Conservation (phyloP, 2,797 vertebrate species). For the Paedocypris micromegethes region DNA sequence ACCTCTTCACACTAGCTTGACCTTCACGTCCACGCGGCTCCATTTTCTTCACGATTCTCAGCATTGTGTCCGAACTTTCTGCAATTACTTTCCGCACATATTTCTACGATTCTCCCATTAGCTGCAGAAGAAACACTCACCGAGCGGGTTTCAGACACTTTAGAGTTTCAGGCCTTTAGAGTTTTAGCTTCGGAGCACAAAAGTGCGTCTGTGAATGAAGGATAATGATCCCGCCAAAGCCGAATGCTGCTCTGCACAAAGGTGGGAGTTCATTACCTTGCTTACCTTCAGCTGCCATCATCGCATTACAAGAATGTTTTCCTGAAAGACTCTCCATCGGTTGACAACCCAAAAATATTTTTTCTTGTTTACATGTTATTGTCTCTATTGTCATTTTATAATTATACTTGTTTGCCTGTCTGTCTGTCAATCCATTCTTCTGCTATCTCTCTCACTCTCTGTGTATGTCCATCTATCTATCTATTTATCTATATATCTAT, state of each 20-base stretch:
- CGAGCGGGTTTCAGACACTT: constrained; percentile 49
- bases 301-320: not conserved
- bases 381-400: too few relatives aligned
- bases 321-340: not conserved
- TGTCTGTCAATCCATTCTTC: too few relatives aligned
- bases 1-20: constrained; percentile 12
- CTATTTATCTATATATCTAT: too few relatives aligned
- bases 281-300: not conserved
- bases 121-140: constrained; percentile 50
- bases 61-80: not conserved
- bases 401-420: too few relatives aligned
- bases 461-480: too few relatives aligned
- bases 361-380: not conserved
- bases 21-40: constrained; percentile 3
- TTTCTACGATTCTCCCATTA: constrained; percentile 54
- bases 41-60: too few relatives aligned
- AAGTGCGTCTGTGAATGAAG: constrained; percentile 47
- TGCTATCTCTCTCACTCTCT: too few relatives aligned
- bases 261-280: constrained; percentile 9
- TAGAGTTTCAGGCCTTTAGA: constrained; percentile 42
- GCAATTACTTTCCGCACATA: constrained; percentile 36
- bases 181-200: constrained; percentile 55
- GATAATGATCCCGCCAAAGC: constrained; percentile 54
- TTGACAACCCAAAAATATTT: not conserved
- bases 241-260: constrained; percentile 34